Percentiles rank a stretch among this genome's conserved stretches.
These are phyloP conservation scores for Eurytoma adleriae DNA, from an alignment of 2,888 invertebrate species.

Conservation along the genomic window DNA sequence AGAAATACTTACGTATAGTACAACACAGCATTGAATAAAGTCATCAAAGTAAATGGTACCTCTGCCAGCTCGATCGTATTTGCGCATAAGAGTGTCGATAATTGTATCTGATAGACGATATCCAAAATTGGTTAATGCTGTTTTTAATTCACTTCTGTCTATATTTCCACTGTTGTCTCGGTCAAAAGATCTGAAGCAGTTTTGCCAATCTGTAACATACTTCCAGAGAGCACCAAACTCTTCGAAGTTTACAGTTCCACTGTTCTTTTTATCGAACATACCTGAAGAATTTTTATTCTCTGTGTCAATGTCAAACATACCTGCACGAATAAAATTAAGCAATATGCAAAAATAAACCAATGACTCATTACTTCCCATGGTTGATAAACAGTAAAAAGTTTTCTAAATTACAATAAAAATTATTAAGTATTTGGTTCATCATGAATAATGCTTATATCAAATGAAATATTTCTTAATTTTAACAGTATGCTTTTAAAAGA, in stretches of 20 bases:
- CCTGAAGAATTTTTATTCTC: constrained; percentile 78
- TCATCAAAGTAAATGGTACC: constrained; percentile 98
- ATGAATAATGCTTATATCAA: no score
- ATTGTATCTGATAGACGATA: constrained; percentile 90
- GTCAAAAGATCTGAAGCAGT: constrained; percentile 96
- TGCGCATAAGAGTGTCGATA: constrained; percentile 88
- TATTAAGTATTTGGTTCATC: not conserved
- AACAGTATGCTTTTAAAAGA: no score
- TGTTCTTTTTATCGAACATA: constrained; percentile 95
- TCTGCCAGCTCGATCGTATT: constrained; percentile 95
- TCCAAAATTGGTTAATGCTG: constrained; percentile 93
- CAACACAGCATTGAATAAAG: constrained; percentile 97
- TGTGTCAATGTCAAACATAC: constrained; percentile 74
- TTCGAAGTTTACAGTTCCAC: constrained; percentile 94
- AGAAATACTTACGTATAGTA: constrained; percentile 88
- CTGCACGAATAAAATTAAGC: constrained; percentile 68
- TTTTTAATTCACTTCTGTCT: constrained; percentile 92
- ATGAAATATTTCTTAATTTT: no score
- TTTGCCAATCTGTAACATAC: constrained; percentile 98
- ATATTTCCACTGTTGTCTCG: constrained; percentile 95
- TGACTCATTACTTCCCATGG: constrained; percentile 18
- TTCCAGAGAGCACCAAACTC: constrained; percentile 98
- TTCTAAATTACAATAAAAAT: not conserved
- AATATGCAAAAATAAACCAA: constrained; percentile 41
- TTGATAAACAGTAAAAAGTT: constrained; percentile 6